Evolutionary conservation across 2,113 vertebrate genomes (phyloP).

Genomic region (Calyptomena viridis): DNA sequence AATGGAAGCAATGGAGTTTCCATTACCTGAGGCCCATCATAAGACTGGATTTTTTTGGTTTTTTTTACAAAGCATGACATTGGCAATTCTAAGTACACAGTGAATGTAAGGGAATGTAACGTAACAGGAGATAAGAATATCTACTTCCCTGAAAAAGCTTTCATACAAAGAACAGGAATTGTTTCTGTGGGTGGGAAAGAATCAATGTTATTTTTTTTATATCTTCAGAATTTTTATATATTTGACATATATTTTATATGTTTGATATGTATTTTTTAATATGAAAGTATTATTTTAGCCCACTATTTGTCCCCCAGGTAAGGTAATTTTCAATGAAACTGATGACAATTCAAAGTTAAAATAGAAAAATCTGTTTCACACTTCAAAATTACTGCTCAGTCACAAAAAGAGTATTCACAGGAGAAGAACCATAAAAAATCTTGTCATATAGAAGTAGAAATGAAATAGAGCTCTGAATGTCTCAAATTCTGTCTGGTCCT

Average conservation of each 20-base stretch:
- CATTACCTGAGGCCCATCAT: not conserved
- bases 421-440: rapidly evolving
- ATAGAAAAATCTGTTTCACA: not conserved
- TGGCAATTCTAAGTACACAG: not conserved
- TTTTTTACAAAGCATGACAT: not conserved
- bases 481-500: not conserved
- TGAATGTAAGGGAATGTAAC: not conserved
- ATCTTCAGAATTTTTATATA: not conserved
- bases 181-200: not conserved
- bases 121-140: not conserved
- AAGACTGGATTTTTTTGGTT: not conserved
- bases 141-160: not conserved
- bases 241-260: not conserved
- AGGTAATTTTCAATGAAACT: not conserved
- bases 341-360: not conserved
- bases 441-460: not conserved
- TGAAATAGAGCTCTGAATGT: not conserved
- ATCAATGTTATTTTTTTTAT: not conserved
- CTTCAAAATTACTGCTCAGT: not conserved
- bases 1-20: not conserved
- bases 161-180: not conserved
- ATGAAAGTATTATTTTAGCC: not conserved
- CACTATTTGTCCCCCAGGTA: not conserved
- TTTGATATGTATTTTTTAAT: not conserved
- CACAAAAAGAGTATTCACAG: not conserved